Percentiles rank a stretch among this genome's conserved stretches.
Evolutionary conservation across 2,113 vertebrate genomes (phyloP).

Genomic region (Corythornis madagascariensis): DNA sequence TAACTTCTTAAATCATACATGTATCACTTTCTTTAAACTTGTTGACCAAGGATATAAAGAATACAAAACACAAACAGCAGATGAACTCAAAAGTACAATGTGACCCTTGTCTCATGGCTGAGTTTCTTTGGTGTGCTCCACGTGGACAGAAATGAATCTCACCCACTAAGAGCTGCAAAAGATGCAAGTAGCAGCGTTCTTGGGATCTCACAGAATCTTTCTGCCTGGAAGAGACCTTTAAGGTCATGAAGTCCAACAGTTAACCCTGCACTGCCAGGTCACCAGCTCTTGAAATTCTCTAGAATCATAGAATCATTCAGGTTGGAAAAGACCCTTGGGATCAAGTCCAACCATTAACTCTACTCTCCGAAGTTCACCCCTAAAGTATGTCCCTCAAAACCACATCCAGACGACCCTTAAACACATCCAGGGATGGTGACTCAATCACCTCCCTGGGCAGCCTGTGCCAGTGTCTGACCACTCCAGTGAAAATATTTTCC

Average conservation of each 20-base stretch:
- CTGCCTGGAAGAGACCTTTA: background rate
- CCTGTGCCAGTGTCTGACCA: no score
- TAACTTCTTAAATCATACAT: slow-evolving; percentile 18
- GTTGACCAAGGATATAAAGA: slow-evolving; percentile 6
- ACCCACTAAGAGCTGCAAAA: background rate
- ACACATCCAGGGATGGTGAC: no score
- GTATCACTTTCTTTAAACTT: slow-evolving; percentile 33
- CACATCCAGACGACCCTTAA: no score
- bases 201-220: background rate
- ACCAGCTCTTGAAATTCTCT: background rate
- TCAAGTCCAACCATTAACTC: no score
- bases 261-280: background rate
- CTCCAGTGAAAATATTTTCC: no score
- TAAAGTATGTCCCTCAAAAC: no score
- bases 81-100: background rate
- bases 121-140: background rate
- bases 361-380: no score
- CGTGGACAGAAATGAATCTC: background rate
- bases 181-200: background rate
- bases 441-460: no score
- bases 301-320: no score
- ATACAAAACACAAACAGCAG: slow-evolving; percentile 23
- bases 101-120: background rate
- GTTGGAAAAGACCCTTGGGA: no score
- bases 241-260: background rate